Base-by-base conservation (phyloP, 2,113 vertebrate species). In the zebrafish (Danio rerio) region DNA sequence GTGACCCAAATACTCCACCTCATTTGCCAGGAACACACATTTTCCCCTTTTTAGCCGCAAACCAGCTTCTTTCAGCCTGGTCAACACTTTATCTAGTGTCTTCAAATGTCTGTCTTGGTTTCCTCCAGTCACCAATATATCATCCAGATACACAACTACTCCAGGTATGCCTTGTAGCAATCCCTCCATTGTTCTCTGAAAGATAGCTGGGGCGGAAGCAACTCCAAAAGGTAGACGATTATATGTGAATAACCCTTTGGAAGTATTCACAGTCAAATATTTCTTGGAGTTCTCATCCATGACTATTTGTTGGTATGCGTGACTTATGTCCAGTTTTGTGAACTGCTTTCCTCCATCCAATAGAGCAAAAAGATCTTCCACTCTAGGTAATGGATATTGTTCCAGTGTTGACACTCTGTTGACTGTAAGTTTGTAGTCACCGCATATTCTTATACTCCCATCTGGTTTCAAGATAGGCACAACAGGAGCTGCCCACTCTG, bases 351-450 rank as follows among this genome's bases (percentile, higher is more conserved):
- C 72, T 47, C 72, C 63, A 5, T 15, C 49, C 11, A 81, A 5
- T 5, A 11, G 0, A 6, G 61, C 62, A 58, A 84, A 70, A 1
- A 82, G 21, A 18, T 86, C 79, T 3, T 86, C 73, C 10, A 77
- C 7, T 2, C 15, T 18, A 0, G 65, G 78, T 11, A 87, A 68
- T 0, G 83, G 83, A 20, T 81, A 72, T 47, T 70, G 56, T 18
- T 86, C 56, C 11, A 86, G 12, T 6, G 42, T 47, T 6, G 77
- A 58, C 6, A 52, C 65, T 3, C 11, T 65, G 6, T 86, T 86
- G 0, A 84, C 66, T 83, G 20, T n/a, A n/a, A n/a, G n/a, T 52
- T 83, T 84, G 15, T 85, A 78, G 40, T 81, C 81, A 12, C 82
- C 62, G 9, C 78, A 82, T 7, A 84, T 1, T 47, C 43, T 79